Evolutionary conservation across 2,113 vertebrate species (phyloP), one percentile per base, ranked within the genome.

Genomic region (Apteryx owenii): DNA sequence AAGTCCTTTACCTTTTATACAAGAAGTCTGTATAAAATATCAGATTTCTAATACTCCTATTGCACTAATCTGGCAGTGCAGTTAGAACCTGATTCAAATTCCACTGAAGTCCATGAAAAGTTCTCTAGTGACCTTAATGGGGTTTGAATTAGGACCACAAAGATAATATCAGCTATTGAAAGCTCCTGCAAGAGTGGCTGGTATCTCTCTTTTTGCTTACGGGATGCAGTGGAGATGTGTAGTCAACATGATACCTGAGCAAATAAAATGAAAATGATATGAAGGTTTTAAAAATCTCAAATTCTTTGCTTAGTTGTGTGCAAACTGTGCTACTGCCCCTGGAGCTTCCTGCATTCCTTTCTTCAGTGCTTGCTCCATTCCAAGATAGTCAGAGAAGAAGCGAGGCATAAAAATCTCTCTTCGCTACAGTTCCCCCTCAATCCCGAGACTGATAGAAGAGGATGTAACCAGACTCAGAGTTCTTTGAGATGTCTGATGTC

Each of bases 381-480:
- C 95, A 92, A 90, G 90, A 90, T n/a, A 96, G 92, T 88, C 95
- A 95, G 95, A 92, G 87, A 95, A 95, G 97, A 97, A 68, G 87
- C 5, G 96, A 98, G 94, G 97, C 96, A 96, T 94, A 95, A 97
- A 85, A 82, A 80, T 92, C 76, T 97, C 93, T 95, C 96, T 96
- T 94, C 92, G 29, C 81, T 40, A 18, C 62, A 68, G 93, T 75
- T 95, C 82, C 44, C 83, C 54, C 81, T 98, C 98, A 99, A 93
- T 99, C 98, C 65, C 98, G 98, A 95, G 98, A 99, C 97, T 99
- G 98, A 96, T 99, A 99, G 98, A 99, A 99, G 96, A 99, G 98
- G 94, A 99, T 99, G 98, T 99, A 99, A 85, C 98, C 98, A 95
- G 98, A 99, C 88, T 99, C 98, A 48, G 98, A 99, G 98, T 98